Evolutionary conservation across 1,140 invertebrate species (phyloP).

Genomic region (Oppia nitens): DNA sequence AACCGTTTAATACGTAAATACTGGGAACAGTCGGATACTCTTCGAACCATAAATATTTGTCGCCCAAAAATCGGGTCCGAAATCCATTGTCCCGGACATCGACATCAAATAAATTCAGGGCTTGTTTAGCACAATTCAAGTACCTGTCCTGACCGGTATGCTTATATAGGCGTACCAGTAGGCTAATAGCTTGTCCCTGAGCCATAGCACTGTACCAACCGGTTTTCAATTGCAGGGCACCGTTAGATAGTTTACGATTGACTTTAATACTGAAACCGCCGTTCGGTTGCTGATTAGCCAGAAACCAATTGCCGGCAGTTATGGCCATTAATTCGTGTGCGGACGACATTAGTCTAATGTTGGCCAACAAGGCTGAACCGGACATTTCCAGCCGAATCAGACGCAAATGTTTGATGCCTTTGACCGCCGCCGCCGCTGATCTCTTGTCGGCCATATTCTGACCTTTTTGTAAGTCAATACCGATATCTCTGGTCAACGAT

Average conservation of each 20-base stretch:
- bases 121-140: conserved; percentile 58
- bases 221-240: conserved; percentile 56
- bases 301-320: conserved; percentile 81
- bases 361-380: conserved; percentile 59
- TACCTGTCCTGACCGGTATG: conserved; percentile 56
- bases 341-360: conserved; percentile 59
- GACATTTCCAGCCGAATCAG: conserved; percentile 48
- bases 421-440: conserved; percentile 40
- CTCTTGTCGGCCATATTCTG: conserved; percentile 40
- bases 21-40: conserved; percentile 92
- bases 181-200: conserved; percentile 87
- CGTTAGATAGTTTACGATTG: conserved; percentile 46
- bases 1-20: conserved; percentile 93
- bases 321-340: conserved; percentile 78
- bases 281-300: conserved; percentile 60
- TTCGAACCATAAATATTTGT: conserved; percentile 78
- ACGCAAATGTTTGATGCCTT: conserved; percentile 16
- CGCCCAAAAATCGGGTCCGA: conserved; percentile 58
- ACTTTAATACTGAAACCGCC: conserved; percentile 83
- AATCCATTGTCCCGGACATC: conserved; percentile 52
- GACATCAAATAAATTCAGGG: conserved; percentile 60
- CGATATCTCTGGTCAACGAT: conserved; percentile 63
- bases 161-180: conserved; percentile 72
- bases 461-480: conserved; percentile 82
- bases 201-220: conserved; percentile 97